These are phyloP conservation scores for Loxodonta africana DNA, from an alignment of 2,113 vertebrate genomes.

Conservation along the genomic window DNA sequence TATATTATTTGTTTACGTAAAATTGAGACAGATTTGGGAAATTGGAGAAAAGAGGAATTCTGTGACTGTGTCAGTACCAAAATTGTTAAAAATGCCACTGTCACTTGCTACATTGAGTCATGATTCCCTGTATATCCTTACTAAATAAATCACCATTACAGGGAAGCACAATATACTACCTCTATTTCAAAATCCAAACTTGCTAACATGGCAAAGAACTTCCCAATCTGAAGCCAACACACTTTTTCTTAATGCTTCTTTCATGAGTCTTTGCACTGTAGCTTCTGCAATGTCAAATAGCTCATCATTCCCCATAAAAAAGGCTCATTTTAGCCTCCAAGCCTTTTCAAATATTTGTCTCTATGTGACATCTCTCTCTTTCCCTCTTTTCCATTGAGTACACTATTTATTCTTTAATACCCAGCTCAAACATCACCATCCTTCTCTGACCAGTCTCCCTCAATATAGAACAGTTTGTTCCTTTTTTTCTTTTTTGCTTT, in stretches of 20 bases:
- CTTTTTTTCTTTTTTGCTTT: neutral
- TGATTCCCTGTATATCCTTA: neutral
- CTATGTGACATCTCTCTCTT: neutral
- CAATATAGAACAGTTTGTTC: neutral
- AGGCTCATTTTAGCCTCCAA: neutral
- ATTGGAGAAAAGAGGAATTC: neutral
- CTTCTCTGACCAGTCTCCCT: neutral
- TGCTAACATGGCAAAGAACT: neutral
- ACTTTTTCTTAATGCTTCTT: neutral
- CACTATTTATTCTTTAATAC: constrained; percentile 56
- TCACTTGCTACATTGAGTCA: neutral
- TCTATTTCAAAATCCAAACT: constrained; percentile 61
- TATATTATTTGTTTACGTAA: neutral
- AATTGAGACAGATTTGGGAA: constrained; percentile 28
- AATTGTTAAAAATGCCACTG: neutral
- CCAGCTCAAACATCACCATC: constrained; percentile 61
- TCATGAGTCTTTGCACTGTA: neutral
- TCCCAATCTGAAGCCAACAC: neutral
- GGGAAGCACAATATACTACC: neutral
- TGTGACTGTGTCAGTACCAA: neutral
- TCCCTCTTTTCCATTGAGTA: neutral
- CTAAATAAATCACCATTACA: constrained; percentile 41
- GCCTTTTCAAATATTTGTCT: neutral
- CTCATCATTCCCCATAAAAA: neutral
- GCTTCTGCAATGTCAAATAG: neutral